Percentiles rank a stretch among this genome's conserved stretches.
Conservation (phyloP, 1,140 invertebrate species). For the Subanguina moxae region DNA sequence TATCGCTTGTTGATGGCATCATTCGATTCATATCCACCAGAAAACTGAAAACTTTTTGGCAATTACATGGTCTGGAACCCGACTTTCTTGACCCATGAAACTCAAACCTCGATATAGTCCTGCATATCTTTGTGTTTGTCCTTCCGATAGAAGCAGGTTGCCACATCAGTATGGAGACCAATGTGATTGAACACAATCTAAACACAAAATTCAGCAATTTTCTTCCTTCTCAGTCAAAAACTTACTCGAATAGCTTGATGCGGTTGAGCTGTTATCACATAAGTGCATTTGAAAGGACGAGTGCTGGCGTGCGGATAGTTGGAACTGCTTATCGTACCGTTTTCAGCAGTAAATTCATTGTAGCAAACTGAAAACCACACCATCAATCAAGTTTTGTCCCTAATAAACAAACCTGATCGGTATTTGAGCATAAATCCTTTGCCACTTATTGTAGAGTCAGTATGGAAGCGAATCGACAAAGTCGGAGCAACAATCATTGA, state of each 20-base stretch:
- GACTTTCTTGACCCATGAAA: no score
- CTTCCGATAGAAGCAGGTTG: slow-evolving; percentile 33
- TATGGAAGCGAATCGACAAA: slow-evolving; percentile 57
- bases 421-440: slow-evolving; percentile 47
- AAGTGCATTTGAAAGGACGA: slow-evolving; percentile 47
- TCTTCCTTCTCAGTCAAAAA: slow-evolving; percentile 1
- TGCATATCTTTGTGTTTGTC: slow-evolving; percentile 18
- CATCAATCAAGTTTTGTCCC: neutral
- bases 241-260: slow-evolving; percentile 42
- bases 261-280: slow-evolving; percentile 40
- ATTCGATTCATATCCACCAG: slow-evolving; percentile 47
- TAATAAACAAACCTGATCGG: slow-evolving; percentile 17
- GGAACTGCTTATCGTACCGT: slow-evolving; percentile 54
- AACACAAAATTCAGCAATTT: slow-evolving; percentile 6
- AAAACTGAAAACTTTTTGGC: no score
- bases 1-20: slow-evolving; percentile 51
- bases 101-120: slow-evolving; percentile 50
- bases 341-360: slow-evolving; percentile 33
- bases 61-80: no score
- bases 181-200: slow-evolving; percentile 47
- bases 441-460: slow-evolving; percentile 49
- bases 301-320: slow-evolving; percentile 41
- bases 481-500: slow-evolving; percentile 19
- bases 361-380: slow-evolving; percentile 25
- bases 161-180: slow-evolving; percentile 29